phyloP scores from a whole-genome alignment of 2,888 invertebrate genomes.

The Plagodis dolabraria region DNA sequence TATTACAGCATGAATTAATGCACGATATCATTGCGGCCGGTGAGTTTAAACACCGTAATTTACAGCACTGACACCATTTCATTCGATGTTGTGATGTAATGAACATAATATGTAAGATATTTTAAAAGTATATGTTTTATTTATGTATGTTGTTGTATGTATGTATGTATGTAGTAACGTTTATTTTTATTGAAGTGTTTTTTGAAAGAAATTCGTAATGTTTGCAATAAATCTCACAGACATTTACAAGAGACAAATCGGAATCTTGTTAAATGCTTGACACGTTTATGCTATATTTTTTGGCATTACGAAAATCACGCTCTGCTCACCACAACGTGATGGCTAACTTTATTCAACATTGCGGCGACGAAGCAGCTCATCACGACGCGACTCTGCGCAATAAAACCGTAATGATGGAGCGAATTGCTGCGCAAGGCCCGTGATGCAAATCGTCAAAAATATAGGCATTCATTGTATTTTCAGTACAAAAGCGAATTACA shows the following conservation, averaged over 20 bases:
- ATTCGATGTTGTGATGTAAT: conserved; percentile 17
- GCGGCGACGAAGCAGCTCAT: conserved; percentile 55
- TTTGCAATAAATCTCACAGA: too few relatives aligned
- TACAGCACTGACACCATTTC: conserved; percentile 35
- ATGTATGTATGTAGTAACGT: background rate
- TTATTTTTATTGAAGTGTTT: conserved; percentile 3
- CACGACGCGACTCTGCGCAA: conserved; percentile 52
- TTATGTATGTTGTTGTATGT: conserved; percentile 7
- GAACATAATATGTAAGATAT: conserved; percentile 16
- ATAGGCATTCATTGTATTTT: conserved; percentile 7
- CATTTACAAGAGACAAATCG: background rate
- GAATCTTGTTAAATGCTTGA: conserved; percentile 5
- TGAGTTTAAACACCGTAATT: conserved; percentile 38
- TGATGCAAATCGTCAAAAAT: conserved; percentile 20
- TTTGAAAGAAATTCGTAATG: background rate
- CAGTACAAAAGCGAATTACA: conserved; percentile 1
- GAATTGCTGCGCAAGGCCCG: conserved; percentile 42
- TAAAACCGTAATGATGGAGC: conserved; percentile 54
- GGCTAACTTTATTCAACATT: conserved; percentile 52
- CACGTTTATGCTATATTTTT: conserved; percentile 26
- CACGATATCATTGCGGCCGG: conserved; percentile 38
- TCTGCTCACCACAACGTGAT: conserved; percentile 47
- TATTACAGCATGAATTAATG: conserved; percentile 32
- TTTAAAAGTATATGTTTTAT: conserved; percentile 1
- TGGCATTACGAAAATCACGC: conserved; percentile 46